Base-by-base conservation (phyloP, 1,140 invertebrate species). In the Papilio aristodemus region DNA sequence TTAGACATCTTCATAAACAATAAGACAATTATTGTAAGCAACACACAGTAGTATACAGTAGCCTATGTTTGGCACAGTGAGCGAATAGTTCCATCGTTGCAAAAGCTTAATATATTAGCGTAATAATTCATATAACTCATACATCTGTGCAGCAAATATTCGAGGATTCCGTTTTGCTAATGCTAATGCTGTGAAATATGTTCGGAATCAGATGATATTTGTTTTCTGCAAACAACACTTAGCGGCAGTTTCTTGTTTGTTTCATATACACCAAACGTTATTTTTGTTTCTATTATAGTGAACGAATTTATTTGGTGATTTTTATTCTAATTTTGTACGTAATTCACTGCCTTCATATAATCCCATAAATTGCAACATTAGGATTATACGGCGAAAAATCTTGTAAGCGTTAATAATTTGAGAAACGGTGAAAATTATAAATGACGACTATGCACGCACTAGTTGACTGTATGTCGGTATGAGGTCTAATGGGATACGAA, bases 181-280 rank as follows among this genome's bases (percentile, higher is more conserved):
- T n/a, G n/a, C 58, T 38, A 60, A 59, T 59, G 43, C 43, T 19
- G 14, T 50, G 58, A 60, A 17, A 60, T 38, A 60, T 59, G 57
- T 59, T 60, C 58, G 27, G 11, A 60, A 38, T 38, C 32, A 32
- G 32, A 60, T 60, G 38, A 38, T 36, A 11, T 60, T 60, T 60
- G 58, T n/a, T 36, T 22, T 17, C 19, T 22, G 46, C 46, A 50
- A 50, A 50, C 19, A 50, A 11, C 11, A 22, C 46, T 22, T 25
- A 50, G 43, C 10, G 46, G 6, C 46, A 22, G 17, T 54, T 54
- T 54, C 19, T 10, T 19, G 46, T 54, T 54, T 54, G 46, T 54
- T 54, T 54, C 46, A 19, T 19, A 13, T 25, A 25, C 14, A 54
- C 46, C 19, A 54, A 54, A 54, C 43, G 17, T 19, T 54, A 25